Evolutionary conservation across 2,113 vertebrate species (phyloP).

Genomic region (Propithecus coquereli): DNA sequence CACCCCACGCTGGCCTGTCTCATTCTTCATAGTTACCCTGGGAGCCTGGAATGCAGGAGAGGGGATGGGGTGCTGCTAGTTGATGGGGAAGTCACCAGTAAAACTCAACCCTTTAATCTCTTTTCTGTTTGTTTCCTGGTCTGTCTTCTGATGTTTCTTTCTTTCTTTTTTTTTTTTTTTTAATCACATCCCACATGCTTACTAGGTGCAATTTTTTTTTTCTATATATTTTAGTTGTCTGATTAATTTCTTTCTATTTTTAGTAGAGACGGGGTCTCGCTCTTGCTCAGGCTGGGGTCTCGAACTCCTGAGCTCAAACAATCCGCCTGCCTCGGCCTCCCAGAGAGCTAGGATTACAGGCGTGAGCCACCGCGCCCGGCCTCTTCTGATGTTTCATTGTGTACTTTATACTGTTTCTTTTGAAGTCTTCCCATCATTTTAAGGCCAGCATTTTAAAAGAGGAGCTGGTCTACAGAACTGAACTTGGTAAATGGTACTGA

Average conservation of each 20-base stretch:
- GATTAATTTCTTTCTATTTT: too few species aligned
- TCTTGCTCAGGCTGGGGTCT: too few species aligned
- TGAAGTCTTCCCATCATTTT: neutral
- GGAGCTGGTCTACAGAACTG: neutral
- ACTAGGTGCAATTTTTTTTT: too few species aligned
- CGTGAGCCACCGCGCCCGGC: too few species aligned
- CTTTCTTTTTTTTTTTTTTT: too few species aligned
- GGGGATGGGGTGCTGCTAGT: neutral
- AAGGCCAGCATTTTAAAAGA: neutral
- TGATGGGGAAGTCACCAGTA: neutral
- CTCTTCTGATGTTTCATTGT: neutral
- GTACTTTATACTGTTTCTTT: neutral
- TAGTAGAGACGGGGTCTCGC: too few species aligned
- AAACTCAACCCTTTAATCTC: neutral
- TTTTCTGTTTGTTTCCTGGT: neutral
- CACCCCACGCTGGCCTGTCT: neutral
- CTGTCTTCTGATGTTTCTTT: neutral
- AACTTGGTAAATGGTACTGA: neutral
- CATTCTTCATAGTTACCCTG: neutral
- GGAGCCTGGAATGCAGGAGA: neutral
- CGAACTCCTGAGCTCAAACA: too few species aligned
- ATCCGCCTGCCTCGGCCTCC: too few species aligned
- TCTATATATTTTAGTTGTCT: too few species aligned
- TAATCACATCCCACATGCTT: too few species aligned
- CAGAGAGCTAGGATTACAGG: too few species aligned